A percentile compares a stretch with the other conserved stretches of the same genome.
Conservation (phyloP, 1,140 invertebrate genomes). For the Hesperophylax magnus region DNA sequence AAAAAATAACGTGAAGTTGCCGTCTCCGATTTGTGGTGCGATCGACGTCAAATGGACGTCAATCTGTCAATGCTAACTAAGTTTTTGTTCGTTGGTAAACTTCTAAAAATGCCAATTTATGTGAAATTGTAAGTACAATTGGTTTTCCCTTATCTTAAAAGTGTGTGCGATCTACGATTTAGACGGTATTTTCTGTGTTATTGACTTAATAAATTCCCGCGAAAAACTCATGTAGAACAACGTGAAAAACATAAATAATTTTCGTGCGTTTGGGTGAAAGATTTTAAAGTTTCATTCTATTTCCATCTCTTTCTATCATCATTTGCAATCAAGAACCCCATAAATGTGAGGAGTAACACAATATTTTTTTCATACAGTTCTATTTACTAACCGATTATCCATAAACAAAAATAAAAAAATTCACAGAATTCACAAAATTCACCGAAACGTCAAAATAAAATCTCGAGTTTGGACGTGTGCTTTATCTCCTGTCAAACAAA, state of each 20-base stretch:
- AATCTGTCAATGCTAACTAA: background rate
- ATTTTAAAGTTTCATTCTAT: background rate
- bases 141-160: background rate
- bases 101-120: slow-evolving; percentile 38
- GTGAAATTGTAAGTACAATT: slow-evolving; percentile 44
- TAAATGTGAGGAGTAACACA: no score
- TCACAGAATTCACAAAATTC: no score
- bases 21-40: no score
- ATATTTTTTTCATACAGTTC: no score
- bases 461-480: no score
- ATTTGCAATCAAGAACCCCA: no score
- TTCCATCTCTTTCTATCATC: slow-evolving; percentile 5
- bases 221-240: background rate
- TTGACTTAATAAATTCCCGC: background rate
- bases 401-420: no score
- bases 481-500: no score
- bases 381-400: no score
- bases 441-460: no score
- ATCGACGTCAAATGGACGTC: background rate
- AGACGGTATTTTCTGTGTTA: background rate
- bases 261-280: background rate
- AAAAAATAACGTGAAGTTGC: no score
- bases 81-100: background rate
- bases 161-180: background rate
- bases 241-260: background rate